Evolutionary conservation across 2,888 invertebrate species (phyloP).

Genomic region (Microdon myrmicae): DNA sequence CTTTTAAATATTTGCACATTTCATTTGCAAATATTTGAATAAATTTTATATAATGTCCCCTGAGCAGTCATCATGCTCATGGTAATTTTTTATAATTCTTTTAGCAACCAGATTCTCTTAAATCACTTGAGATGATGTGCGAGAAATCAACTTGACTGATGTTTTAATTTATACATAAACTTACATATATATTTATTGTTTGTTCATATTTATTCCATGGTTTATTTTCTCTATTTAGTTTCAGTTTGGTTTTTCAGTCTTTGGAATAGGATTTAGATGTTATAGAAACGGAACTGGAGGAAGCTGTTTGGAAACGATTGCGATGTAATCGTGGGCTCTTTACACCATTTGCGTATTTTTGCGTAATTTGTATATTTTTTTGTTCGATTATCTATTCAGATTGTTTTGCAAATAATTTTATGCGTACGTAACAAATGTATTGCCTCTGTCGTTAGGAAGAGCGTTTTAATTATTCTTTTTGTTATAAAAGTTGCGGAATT

Average conservation of each 20-base stretch:
- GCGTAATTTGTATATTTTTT: constrained; percentile 41
- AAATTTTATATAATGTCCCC: no score
- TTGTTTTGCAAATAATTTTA: constrained; percentile 25
- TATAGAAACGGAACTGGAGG: constrained; percentile 1
- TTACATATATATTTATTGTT: constrained; percentile 5
- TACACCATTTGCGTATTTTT: constrained; percentile 45
- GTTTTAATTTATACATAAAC: constrained; percentile 17
- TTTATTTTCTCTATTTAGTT: constrained; percentile 21
- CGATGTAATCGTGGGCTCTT: constrained; percentile 27
- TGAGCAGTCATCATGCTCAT: no score
- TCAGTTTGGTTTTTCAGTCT: constrained; percentile 23
- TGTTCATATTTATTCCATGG: constrained; percentile 38
- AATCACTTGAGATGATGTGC: no score
- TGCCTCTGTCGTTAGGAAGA: constrained; percentile 43
- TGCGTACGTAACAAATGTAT: constrained; percentile 23
- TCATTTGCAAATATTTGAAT: no score
- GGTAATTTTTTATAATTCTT: no score
- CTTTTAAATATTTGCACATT: no score
- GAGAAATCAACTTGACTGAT: constrained; percentile 21
- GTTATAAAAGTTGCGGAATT: constrained; percentile 10
- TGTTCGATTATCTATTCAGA: constrained; percentile 16
- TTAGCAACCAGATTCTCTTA: no score
- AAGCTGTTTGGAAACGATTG: constrained; percentile 13
- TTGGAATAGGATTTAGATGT: constrained; percentile 3
- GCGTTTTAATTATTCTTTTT: constrained; percentile 28